phyloP scores from a whole-genome alignment of 1,140 invertebrate species.

The Rhysida immarginata region DNA sequence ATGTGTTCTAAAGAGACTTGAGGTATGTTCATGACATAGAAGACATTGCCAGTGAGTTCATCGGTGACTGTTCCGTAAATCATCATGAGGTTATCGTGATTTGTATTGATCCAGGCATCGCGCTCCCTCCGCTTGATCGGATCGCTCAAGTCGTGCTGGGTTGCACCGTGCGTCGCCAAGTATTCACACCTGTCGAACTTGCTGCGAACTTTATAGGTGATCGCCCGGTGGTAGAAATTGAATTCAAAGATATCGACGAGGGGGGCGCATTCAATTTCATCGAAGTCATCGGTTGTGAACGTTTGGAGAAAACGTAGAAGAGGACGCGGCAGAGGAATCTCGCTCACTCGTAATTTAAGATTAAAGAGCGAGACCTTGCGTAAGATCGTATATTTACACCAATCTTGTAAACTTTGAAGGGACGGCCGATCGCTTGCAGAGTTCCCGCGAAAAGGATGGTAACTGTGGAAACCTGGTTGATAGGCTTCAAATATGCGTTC shows the following conservation, averaged over 20 bases:
- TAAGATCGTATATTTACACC: conserved; percentile 12
- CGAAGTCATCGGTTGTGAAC: conserved; percentile 13
- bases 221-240: conserved; percentile 14
- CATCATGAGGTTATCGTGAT: conserved; percentile 13
- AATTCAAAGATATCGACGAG: conserved; percentile 12
- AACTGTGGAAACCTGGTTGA: conserved; percentile 13
- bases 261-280: conserved; percentile 15
- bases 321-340: conserved; percentile 8
- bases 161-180: conserved; percentile 12
- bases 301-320: conserved; percentile 7
- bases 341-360: neutral
- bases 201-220: conserved; percentile 14
- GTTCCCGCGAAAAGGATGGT: conserved; percentile 10
- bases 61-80: conserved; percentile 13
- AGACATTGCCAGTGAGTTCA: conserved; percentile 11
- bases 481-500: conserved; percentile 11
- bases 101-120: conserved; percentile 11
- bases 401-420: conserved; percentile 1
- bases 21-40: conserved; percentile 13
- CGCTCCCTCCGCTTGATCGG: neutral
- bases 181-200: conserved; percentile 11
- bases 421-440: neutral
- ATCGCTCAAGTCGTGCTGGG: neutral
- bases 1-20: conserved; percentile 11
- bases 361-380: conserved; percentile 8